Percentiles rank a stretch among this genome's conserved stretches.
phyloP scores from a whole-genome alignment of 2,888 invertebrate species.

The Eurois occulta region DNA sequence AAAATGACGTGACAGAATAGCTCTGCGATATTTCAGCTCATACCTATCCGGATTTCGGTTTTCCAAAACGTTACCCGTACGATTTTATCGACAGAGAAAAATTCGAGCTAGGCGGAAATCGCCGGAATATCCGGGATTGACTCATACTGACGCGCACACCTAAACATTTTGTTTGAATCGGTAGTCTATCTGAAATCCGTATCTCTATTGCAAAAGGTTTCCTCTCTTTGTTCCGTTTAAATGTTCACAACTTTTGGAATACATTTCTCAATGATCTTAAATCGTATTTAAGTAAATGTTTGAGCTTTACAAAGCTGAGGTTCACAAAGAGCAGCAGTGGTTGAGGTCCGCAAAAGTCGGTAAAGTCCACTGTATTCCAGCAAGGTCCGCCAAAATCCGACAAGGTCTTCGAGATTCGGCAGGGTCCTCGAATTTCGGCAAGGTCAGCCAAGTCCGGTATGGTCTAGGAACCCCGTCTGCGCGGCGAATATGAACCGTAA shows the following conservation, averaged over 20 bases:
- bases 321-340: neutral
- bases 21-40: slow-evolving; percentile 40
- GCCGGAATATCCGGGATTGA: slow-evolving; percentile 28
- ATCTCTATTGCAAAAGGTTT: slow-evolving; percentile 22
- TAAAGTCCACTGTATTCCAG: neutral
- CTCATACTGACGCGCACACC: slow-evolving; percentile 3
- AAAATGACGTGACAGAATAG: slow-evolving; percentile 43
- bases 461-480: slow-evolving; percentile 27
- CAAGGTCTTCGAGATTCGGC: neutral
- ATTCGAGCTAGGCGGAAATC: slow-evolving; percentile 27
- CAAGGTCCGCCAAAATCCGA: neutral
- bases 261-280: neutral
- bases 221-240: neutral
- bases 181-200: slow-evolving; percentile 20
- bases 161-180: slow-evolving; percentile 29
- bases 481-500: slow-evolving; percentile 39
- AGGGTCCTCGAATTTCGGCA: neutral
- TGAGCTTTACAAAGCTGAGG: neutral
- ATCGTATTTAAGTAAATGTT: neutral
- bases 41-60: slow-evolving; percentile 39
- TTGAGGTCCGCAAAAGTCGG: neutral
- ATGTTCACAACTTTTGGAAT: slow-evolving; percentile 4
- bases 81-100: slow-evolving; percentile 46
- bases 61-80: slow-evolving; percentile 31
- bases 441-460: neutral